Base-by-base conservation (phyloP, 2,797 vertebrate species). In the Lerista edwardsae region DNA sequence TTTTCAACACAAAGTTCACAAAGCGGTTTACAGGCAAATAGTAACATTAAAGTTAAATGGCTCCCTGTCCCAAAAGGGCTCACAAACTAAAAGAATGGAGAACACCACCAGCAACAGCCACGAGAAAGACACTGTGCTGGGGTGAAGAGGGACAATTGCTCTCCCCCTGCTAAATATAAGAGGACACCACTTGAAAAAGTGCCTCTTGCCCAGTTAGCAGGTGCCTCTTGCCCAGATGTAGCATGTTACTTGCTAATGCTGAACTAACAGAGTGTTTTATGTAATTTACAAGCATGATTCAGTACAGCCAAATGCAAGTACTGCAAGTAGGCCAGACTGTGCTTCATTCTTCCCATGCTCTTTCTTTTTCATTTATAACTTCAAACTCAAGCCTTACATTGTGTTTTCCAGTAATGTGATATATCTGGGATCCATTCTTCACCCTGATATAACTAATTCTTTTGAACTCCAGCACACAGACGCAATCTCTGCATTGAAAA, bases 271-370 rank as follows among this genome's bases (percentile, higher is more conserved):
- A 85, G 75, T 25, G 23, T 79, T 84, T 80, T 64, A 44, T 64
- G 67, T 71, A 84, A 65, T 23, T 39, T 14, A 0, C 44, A 83
- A 83, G 81, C 64, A 0, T 88, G 84, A 67, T 65, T 85, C 41
- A 87, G 73, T 4, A 68, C 47, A 85, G 84, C 84, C 2, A 25
- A 83, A 67, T 0, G 0, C 61, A 78, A 79, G 62, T 87, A 39
- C 83, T 84, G 59, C 86, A 91, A 91, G 44, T 78, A 90, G 91
- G 90, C 80, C 87, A 88, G 85, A 72, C 75, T 86, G 47, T 4
- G 85, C 79, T 73, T 68, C 86, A 44, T 27, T n/a, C 77, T n/a
- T 27, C 55, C 34, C 21, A 34, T 2, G 41, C 41, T 9, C 27
- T 69, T 68, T 51, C 25, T 44, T 44, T 78, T 73, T 82, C 31